Percentiles rank a stretch among this genome's conserved stretches.
These are phyloP conservation scores for Empis livida DNA, from an alignment of 2,888 invertebrate genomes.

Conservation along the genomic window DNA sequence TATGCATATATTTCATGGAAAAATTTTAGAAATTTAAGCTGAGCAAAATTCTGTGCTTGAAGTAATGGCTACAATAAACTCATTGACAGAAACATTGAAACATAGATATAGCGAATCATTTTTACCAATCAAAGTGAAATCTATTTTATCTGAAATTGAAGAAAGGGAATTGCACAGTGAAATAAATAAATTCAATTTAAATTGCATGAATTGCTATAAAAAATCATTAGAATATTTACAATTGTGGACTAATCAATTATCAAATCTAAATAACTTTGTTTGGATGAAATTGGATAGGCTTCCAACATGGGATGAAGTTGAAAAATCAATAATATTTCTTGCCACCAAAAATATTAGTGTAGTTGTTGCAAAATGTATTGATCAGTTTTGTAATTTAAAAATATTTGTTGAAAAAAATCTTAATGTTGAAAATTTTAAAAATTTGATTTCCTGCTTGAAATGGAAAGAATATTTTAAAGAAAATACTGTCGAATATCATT, in stretches of 20 bases:
- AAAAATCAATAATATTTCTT: background rate
- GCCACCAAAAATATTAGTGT: background rate
- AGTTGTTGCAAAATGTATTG: background rate
- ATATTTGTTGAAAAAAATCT: conserved; percentile 1
- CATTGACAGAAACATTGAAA: background rate
- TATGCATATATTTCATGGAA: background rate
- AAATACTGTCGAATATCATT: background rate
- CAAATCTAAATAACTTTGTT: background rate
- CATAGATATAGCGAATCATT: background rate
- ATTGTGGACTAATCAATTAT: conserved; percentile 1
- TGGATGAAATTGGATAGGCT: background rate
- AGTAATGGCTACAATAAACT: background rate
- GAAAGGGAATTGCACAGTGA: background rate
- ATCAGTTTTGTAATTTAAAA: background rate
- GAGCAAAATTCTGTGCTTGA: background rate
- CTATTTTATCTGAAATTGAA: background rate
- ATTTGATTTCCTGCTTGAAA: background rate
- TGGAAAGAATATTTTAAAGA: background rate
- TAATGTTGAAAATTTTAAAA: background rate
- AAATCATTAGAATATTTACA: conserved; percentile 1
- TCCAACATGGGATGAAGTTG: background rate
- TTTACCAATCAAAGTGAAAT: background rate
- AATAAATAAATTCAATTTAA: background rate
- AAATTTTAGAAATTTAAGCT: background rate
- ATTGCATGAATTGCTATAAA: background rate